phyloP scores from a whole-genome alignment of 2,888 invertebrate genomes.

The Parnassius glacialis region DNA sequence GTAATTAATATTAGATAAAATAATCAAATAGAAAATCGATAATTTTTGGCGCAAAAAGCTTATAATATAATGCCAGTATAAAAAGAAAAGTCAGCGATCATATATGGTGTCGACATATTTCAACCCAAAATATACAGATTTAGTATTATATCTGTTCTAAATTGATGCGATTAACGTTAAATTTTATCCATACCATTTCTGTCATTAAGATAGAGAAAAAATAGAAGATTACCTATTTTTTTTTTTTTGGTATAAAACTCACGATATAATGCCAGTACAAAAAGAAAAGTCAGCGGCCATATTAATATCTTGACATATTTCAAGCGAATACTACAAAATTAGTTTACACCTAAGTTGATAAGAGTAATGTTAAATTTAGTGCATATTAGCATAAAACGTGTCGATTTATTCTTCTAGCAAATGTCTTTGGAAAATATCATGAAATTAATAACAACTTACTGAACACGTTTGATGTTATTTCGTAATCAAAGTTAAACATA shows the following conservation, averaged over 20 bases:
- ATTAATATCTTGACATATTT: constrained; percentile 4
- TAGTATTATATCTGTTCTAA: too few relatives aligned
- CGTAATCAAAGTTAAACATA: neutral
- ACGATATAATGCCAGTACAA: neutral
- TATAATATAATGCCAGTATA: too few relatives aligned
- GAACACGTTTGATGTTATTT: constrained; percentile 9
- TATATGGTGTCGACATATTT: too few relatives aligned
- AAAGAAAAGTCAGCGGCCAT: constrained; percentile 16
- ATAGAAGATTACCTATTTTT: too few relatives aligned
- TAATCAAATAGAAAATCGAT: too few relatives aligned
- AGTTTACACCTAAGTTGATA: constrained; percentile 18
- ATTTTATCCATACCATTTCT: too few relatives aligned
- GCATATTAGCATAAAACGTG: constrained; percentile 10
- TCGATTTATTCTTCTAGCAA: neutral
- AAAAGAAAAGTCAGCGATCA: too few relatives aligned
- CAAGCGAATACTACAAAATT: constrained; percentile 11
- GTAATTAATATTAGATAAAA: constrained; percentile 3
- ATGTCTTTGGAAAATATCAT: neutral
- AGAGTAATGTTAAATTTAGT: constrained; percentile 11
- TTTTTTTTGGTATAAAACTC: too few relatives aligned
- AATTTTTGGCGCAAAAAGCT: too few relatives aligned
- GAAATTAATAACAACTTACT: constrained; percentile 6
- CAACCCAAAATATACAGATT: too few relatives aligned
- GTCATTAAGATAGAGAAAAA: too few relatives aligned
- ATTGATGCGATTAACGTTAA: too few relatives aligned